Base-by-base conservation (phyloP, 2,797 vertebrate species). In the Leptatherina wallacei region DNA sequence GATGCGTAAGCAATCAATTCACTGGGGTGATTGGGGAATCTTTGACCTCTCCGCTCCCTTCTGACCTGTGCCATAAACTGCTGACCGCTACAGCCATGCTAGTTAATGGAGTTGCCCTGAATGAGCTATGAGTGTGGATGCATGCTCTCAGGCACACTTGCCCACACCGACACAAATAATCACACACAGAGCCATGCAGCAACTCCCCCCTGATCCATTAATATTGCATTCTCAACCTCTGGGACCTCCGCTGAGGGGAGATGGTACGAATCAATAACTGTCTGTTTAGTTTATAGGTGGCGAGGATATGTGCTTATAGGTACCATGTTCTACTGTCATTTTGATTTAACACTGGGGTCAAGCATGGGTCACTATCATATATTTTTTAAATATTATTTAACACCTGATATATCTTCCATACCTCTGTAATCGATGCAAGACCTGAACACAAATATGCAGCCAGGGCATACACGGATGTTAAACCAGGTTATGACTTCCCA, bases 201-300 rank as follows among this genome's bases (percentile, higher is more conserved):
- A 69, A 71, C 83, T 62, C 69, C 73, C 81, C 76, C 75, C 62
- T n/a, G 33, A 78, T 81, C 86, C 88, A 92, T 94, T 93, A 89
- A 93, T 93, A 92, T 89, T 89, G 80, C 89, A 90, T 85, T 87
- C 88, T 80, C 81, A 81, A 72, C 78, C 83, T 84, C 61, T 49
- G 61, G 78, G 89, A 84, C 83, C 87, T 77, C 80, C 84, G 74
- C 75, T 85, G 83, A 81, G 74, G 88, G 84, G 76, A 88, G 85
- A 88, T 65, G 78, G 75, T 62, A 22, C 13, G 2, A 82, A 94
- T 95, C 95, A 94, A 95, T 95, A 95, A 47, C 85, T 90, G 94
- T 89, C 94, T 92, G 79, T 88, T 90, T 93, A 91, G 91, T 95
- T 95, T 94, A 95, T 93, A 85, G 93, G 87, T 47, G 29, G 72